Conservation (phyloP, 2,113 vertebrate genomes). For the Paedocypris sp. region DNA sequence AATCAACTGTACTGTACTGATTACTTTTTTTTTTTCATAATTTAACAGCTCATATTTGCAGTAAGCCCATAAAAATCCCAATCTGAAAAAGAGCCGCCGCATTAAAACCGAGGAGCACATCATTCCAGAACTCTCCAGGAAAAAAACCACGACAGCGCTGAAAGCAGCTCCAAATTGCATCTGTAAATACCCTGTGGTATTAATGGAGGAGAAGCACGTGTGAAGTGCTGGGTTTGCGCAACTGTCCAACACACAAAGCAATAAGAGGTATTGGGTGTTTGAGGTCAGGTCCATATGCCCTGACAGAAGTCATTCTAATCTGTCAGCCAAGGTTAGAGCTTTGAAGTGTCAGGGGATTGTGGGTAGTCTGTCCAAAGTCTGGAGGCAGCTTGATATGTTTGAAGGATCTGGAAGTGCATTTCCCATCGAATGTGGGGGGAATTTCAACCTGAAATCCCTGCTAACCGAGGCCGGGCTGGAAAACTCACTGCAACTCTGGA, state of each 20-base stretch:
- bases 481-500: neutral
- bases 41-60: too few species aligned
- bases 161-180: conserved; percentile 29
- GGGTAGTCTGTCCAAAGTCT: conserved; percentile 10
- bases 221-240: conserved; percentile 30
- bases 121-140: neutral
- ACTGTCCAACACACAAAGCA: conserved; percentile 25
- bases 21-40: too few species aligned
- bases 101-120: neutral
- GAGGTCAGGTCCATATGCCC: conserved; percentile 26
- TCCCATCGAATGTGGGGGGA: neutral
- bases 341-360: conserved; percentile 19
- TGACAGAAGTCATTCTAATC: conserved; percentile 23
- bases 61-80: too few species aligned
- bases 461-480: neutral
- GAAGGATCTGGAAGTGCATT: conserved; percentile 14
- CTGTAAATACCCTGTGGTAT: conserved; percentile 33
- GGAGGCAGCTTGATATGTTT: conserved; percentile 18
- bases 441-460: neutral
- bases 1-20: too few species aligned
- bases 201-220: conserved; percentile 13
- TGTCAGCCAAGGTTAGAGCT: conserved; percentile 6
- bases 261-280: conserved; percentile 17
- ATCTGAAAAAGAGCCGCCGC: too few species aligned
- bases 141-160: neutral